These are phyloP conservation scores for Pseudochirops corinnae DNA, from an alignment of 2,797 vertebrate genomes.

Conservation along the genomic window DNA sequence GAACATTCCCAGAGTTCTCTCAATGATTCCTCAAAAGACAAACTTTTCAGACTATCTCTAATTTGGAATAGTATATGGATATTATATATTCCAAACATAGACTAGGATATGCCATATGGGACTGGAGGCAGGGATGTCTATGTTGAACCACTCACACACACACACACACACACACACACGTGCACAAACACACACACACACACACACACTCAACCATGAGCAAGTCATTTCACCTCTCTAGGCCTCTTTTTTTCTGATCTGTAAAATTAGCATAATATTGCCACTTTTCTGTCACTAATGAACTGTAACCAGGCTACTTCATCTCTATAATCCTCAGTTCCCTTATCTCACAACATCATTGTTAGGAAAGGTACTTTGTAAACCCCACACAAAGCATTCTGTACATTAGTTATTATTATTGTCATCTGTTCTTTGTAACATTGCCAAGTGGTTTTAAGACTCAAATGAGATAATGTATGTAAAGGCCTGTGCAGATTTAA, in stretches of 20 bases:
- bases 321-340: neutral
- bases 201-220: neutral
- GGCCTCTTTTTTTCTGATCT: constrained; percentile 6
- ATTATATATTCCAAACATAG: neutral
- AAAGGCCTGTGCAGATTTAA: neutral
- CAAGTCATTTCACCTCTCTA: constrained; percentile 37
- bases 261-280: constrained; percentile 17
- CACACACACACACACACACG: too few relatives aligned
- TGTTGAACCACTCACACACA: neutral
- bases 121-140: neutral
- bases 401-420: neutral
- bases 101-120: neutral
- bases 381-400: neutral
- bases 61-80: neutral
- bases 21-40: neutral
- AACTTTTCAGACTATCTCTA: neutral
- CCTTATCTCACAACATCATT: neutral
- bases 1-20: neutral
- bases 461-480: neutral
- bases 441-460: neutral
- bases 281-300: constrained; percentile 2
- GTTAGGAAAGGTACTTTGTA: neutral
- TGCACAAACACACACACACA: too few relatives aligned
- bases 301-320: neutral
- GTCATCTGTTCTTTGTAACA: neutral